Evolutionary conservation across 2,888 invertebrate species (phyloP).

Genomic region (Aquatica leii): DNA sequence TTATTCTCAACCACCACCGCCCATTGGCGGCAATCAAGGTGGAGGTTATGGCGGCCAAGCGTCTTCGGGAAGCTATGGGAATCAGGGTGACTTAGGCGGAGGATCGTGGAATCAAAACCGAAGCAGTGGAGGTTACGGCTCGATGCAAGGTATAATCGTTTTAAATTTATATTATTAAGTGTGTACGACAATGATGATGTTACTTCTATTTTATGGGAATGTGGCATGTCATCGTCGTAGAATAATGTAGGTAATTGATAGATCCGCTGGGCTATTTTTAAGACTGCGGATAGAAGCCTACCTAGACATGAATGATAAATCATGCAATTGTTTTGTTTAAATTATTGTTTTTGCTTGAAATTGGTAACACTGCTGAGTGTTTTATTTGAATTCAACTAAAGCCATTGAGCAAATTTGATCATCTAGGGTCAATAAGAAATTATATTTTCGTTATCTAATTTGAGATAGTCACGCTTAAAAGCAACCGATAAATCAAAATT

Average conservation of each 20-base stretch:
- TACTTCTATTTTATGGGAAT: slow-evolving; percentile 43
- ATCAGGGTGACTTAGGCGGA: slow-evolving; percentile 40
- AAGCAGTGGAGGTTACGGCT: slow-evolving; percentile 40
- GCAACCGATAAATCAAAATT: too few relatives aligned
- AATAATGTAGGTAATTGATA: slow-evolving; percentile 55
- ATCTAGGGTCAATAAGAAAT: too few relatives aligned
- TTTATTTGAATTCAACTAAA: too few relatives aligned
- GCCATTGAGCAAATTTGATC: background rate
- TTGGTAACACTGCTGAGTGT: too few relatives aligned
- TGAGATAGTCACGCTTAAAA: too few relatives aligned
- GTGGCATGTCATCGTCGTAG: slow-evolving; percentile 56
- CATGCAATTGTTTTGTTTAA: too few relatives aligned
- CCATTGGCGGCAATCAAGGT: slow-evolving; percentile 41
- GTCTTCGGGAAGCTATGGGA: slow-evolving; percentile 43
- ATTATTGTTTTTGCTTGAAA: background rate
- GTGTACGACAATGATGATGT: slow-evolving; percentile 57
- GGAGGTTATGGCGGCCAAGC: slow-evolving; percentile 33
- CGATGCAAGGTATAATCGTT: slow-evolving; percentile 19
- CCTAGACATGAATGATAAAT: slow-evolving; percentile 46
- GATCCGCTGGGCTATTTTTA: slow-evolving; percentile 54
- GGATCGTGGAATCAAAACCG: slow-evolving; percentile 48
- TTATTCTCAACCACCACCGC: slow-evolving; percentile 56
- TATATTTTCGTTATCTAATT: too few relatives aligned
- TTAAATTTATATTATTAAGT: background rate
- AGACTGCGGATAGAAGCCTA: slow-evolving; percentile 55